These are phyloP conservation scores for Eumeta japonica DNA, from an alignment of 1,140 invertebrate genomes.

Conservation along the genomic window DNA sequence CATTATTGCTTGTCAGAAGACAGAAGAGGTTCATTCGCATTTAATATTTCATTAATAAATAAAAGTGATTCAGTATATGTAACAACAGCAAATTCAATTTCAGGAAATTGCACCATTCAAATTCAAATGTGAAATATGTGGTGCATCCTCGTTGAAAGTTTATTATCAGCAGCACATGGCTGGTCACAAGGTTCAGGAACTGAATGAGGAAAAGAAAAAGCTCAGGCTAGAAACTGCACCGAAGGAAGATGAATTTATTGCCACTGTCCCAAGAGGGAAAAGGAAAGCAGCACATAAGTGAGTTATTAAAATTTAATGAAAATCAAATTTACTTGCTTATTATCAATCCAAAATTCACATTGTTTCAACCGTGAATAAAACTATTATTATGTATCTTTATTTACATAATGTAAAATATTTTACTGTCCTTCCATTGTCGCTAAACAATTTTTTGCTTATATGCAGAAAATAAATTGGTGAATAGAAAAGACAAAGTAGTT, in stretches of 20 bases:
- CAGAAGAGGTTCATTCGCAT: conserved; percentile 48
- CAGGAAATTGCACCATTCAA: conserved; percentile 58
- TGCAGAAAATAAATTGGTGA: no score
- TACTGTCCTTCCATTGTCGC: no score
- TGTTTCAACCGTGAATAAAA: neutral
- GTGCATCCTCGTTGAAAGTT: conserved; percentile 57
- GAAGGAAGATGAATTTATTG: no score
- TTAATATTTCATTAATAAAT: conserved; percentile 10
- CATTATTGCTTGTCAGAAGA: conserved; percentile 61
- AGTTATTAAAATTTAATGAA: conserved; percentile 7
- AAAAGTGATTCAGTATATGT: no score
- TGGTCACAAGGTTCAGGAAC: conserved; percentile 35
- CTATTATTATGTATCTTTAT: no score
- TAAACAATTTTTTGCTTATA: no score
- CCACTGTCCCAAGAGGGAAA: conserved; percentile 19
- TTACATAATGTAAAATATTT: no score
- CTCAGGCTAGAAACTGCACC: conserved; percentile 16
- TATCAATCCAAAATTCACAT: neutral
- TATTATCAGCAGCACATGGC: conserved; percentile 58
- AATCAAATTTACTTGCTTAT: no score
- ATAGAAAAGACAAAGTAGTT: no score
- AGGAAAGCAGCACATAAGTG: conserved; percentile 61
- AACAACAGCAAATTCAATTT: no score
- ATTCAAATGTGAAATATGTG: conserved; percentile 58
- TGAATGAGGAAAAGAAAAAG: conserved; percentile 21